These are phyloP conservation scores for Apodemus sylvaticus DNA, from an alignment of 2,113 vertebrate genomes.

Conservation along the genomic window DNA sequence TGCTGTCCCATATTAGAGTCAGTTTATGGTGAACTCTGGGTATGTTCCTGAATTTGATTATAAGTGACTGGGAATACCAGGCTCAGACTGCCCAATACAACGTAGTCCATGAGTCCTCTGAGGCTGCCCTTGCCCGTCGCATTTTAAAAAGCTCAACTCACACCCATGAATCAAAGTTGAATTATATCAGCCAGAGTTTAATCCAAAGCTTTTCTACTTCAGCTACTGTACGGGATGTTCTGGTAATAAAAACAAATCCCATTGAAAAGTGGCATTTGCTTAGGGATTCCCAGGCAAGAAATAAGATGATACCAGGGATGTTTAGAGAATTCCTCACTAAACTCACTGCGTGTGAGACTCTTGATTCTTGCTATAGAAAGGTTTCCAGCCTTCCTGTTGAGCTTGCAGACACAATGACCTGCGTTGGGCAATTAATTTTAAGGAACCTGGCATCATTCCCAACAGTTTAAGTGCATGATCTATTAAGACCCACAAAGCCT, in stretches of 20 bases:
- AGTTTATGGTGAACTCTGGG: neutral
- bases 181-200: neutral
- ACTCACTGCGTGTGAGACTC: neutral
- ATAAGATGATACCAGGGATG: neutral
- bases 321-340: neutral
- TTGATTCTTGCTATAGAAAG: neutral
- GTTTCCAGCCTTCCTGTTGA: neutral
- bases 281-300: neutral
- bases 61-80: neutral
- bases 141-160: neutral
- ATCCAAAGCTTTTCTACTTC: neutral
- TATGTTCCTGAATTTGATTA: neutral
- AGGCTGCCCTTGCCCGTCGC: neutral
- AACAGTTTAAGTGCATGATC: neutral
- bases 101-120: neutral
- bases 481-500: neutral
- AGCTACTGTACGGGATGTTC: neutral
- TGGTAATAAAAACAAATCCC: neutral
- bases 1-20: neutral
- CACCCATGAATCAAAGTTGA: neutral
- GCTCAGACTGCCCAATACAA: neutral
- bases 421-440: neutral
- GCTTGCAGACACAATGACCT: neutral
- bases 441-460: neutral
- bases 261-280: conserved; percentile 5